Base-by-base conservation (phyloP, 2,888 invertebrate species). In the Athalia rosae region DNA sequence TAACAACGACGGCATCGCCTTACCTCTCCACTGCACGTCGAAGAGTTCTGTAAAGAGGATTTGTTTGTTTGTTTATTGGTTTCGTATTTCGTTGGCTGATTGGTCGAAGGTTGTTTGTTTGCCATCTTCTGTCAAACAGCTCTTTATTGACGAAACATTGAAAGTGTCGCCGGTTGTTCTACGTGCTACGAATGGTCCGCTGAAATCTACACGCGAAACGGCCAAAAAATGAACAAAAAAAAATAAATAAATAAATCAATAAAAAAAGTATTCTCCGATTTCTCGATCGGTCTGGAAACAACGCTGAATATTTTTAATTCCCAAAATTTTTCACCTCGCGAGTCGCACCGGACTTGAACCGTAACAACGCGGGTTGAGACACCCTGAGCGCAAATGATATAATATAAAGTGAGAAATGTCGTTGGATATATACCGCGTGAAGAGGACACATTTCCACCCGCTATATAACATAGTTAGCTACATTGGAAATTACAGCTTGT, bases 401-500 rank as follows among this genome's bases (percentile, higher is more conserved):
- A 28, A 28, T 28, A 28, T 28, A 28, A 28, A 2, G 28, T 28
- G 28, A 28, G 28, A 58, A 71, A 58, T 11, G 28, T 13, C 43
- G 2, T 1, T 7, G 11, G 41, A 53, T 53, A 15, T 43, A 69
- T 13, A 56, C 47, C 3, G 0, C 28, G n/a, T 53, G 8, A 15
- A 13, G 4, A 58, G 71, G 71, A 56, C 71, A 45, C 71, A 71
- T 71, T 71, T 71, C 43, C 71, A 15, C 28, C 28, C 58, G 71
- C 71, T 9, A 62, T 62, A 50, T 61, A 76, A 56, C 79, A 77
- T 71, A 78, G 77, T 77, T 77, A 77, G 61, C 71, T 62, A 71
- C 77, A 77, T 77, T 80, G 81, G 81, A 81, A 84, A 83, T 84
- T 84, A 82, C 84, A 84, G 82, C 81, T 82, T 79, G 81, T 82